phyloP scores from a whole-genome alignment of 2,113 vertebrate genomes.

The Rhabdornis inornatus region DNA sequence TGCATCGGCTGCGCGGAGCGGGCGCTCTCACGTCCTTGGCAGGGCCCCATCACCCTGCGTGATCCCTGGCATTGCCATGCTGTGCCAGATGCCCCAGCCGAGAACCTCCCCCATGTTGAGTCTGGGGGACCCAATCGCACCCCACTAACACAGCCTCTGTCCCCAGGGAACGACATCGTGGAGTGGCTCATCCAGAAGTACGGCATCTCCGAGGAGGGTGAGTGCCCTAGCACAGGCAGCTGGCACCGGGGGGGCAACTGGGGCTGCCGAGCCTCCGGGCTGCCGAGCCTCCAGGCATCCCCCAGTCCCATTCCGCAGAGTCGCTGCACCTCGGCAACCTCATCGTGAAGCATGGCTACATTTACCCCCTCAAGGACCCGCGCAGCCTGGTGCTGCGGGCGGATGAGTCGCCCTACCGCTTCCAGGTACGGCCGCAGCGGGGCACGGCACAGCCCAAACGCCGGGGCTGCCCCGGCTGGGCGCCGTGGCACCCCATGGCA shows the following conservation, averaged over 20 bases:
- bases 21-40: not conserved
- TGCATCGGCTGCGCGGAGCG: not conserved
- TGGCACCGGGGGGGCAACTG: accelerated
- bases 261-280: not conserved
- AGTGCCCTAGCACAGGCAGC: not conserved
- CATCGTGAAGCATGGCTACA: slow-evolving; percentile 84
- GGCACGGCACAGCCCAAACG: accelerated
- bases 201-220: slow-evolving; percentile 83
- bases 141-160: not conserved
- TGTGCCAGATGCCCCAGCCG: not conserved
- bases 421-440: slow-evolving; percentile 76
- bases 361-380: slow-evolving; percentile 86
- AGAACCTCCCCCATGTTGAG: accelerated
- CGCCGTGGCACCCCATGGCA: accelerated
- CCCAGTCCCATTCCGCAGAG: slow-evolving; percentile 60
- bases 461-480: accelerated
- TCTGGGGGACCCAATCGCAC: not conserved
- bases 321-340: slow-evolving; percentile 83
- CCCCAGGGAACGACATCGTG: slow-evolving; percentile 80
- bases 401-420: slow-evolving; percentile 86
- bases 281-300: not conserved
- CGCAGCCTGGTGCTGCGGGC: slow-evolving; percentile 73
- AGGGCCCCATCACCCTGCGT: not conserved
- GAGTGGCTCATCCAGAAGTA: slow-evolving; percentile 86
- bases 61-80: not conserved